Evolutionary conservation across 2,113 vertebrate genomes (phyloP).

Genomic region (Neogobius melanostomus): DNA sequence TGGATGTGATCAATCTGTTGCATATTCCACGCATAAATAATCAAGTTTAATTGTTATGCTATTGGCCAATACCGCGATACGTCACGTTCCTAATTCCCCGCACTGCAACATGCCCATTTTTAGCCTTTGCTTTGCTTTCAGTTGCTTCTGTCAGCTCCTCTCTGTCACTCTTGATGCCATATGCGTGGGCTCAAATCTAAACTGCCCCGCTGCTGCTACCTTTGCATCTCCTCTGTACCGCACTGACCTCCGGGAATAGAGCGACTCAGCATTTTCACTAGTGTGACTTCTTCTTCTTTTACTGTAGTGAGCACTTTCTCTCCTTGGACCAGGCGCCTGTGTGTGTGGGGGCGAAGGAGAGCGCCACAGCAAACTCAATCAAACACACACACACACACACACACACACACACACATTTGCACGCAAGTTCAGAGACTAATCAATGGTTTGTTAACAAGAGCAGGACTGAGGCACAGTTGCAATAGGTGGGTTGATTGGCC

Average conservation of each 20-base stretch:
- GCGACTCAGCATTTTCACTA: constrained; percentile 68
- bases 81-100: constrained; percentile 3
- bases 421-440: constrained; percentile 47
- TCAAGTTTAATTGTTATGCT: no score
- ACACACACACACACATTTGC: constrained; percentile 32
- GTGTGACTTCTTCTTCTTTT: constrained; percentile 67
- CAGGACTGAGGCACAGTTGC: constrained; percentile 60
- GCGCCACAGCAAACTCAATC: constrained; percentile 52
- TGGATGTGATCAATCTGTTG: no score
- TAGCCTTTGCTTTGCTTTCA: constrained; percentile 1
- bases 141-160: constrained; percentile 8
- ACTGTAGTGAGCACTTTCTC: constrained; percentile 65
- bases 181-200: constrained; percentile 39
- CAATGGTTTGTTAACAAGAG: constrained; percentile 62
- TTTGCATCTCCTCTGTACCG: constrained; percentile 37
- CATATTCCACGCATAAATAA: no score
- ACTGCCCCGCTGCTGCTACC: constrained; percentile 17
- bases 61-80: not conserved
- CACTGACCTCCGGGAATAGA: constrained; percentile 59
- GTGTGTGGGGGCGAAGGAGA: constrained; percentile 32
- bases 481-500: constrained; percentile 54
- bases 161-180: constrained; percentile 28
- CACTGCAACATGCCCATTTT: not conserved
- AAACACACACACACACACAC: constrained; percentile 35
- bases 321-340: constrained; percentile 20